phyloP scores from a whole-genome alignment of 1,140 invertebrate genomes.

The Trachymyrmex cornetzi region DNA sequence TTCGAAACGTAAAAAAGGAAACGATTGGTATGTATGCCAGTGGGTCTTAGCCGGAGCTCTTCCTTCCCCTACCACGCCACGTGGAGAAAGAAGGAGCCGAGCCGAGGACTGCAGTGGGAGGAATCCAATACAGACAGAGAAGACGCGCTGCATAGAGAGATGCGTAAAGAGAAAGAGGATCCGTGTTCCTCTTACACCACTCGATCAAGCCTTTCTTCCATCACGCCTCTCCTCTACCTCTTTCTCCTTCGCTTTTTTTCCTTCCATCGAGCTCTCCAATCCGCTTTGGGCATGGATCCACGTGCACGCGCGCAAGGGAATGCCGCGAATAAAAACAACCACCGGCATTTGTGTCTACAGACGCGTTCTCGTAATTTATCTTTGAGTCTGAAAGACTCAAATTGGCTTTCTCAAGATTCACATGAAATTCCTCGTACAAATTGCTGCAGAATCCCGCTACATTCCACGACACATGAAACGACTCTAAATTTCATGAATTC shows the following conservation, averaged over 20 bases:
- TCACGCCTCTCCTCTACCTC: constrained; percentile 43
- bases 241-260: constrained; percentile 19
- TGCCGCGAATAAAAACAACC: constrained; percentile 1
- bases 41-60: constrained; percentile 81
- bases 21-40: constrained; percentile 84
- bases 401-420: constrained; percentile 8
- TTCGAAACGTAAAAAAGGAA: constrained; percentile 87
- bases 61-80: constrained; percentile 69
- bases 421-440: constrained; percentile 3
- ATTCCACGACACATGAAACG: neutral
- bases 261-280: constrained; percentile 1
- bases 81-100: constrained; percentile 32
- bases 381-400: constrained; percentile 4
- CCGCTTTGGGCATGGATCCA: neutral
- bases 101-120: constrained; percentile 54
- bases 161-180: constrained; percentile 63
- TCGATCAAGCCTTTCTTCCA: constrained; percentile 34
- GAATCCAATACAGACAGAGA: neutral
- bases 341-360: neutral
- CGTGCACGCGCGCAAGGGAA: neutral
- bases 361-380: constrained; percentile 23
- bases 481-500: neutral
- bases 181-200: constrained; percentile 42
- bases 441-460: neutral
- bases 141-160: constrained; percentile 33